Evolutionary conservation across 2,113 vertebrate species (phyloP).

Genomic region (Trogon melanurus): DNA sequence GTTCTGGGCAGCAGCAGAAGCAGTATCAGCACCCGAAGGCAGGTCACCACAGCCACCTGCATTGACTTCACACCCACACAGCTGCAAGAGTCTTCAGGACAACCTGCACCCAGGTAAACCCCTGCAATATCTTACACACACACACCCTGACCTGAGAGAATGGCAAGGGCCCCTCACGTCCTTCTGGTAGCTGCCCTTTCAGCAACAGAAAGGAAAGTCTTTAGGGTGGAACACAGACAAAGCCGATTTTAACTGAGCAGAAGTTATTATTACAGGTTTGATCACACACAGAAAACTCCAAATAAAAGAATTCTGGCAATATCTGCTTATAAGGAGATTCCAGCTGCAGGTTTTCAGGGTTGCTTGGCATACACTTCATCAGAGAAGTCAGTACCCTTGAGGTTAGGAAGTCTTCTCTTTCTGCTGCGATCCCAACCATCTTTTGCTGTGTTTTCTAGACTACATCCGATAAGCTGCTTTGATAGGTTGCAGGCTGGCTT

Average conservation of each 20-base stretch:
- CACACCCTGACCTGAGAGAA: too few relatives aligned
- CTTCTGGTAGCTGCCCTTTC: not conserved
- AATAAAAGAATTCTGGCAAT: not conserved
- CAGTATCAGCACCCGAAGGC: not conserved
- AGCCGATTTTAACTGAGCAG: not conserved
- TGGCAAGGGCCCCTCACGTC: not conserved
- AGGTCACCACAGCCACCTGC: not conserved
- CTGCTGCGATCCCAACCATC: not conserved
- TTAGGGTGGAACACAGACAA: not conserved
- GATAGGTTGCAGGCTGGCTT: not conserved
- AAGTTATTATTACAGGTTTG: not conserved
- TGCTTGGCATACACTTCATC: not conserved
- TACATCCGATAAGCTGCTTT: not conserved
- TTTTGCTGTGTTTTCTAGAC: not conserved
- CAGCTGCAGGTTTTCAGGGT: not conserved
- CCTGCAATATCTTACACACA: not conserved
- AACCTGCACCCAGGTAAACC: not conserved
- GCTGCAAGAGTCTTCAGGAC: accelerated
- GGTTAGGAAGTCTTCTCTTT: not conserved
- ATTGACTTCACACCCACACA: not conserved
- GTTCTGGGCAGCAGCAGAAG: not conserved
- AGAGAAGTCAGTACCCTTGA: not conserved
- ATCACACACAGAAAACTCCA: not conserved
- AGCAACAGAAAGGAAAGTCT: not conserved
- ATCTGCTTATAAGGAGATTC: not conserved